Conservation (phyloP, 2,797 vertebrate species). For the Odontamblyopus rebecca region DNA sequence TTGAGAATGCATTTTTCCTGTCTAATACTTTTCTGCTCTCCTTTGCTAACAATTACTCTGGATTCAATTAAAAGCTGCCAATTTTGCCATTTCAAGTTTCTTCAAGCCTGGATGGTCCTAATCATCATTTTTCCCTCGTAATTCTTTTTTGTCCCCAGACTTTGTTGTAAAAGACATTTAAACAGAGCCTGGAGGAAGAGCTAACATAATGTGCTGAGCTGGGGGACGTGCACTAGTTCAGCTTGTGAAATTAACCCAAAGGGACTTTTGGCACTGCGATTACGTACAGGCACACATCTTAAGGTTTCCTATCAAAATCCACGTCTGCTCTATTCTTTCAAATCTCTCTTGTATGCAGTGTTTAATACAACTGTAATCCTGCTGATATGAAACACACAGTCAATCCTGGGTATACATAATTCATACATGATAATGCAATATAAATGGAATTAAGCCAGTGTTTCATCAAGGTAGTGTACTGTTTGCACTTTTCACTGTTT, state of each 20-base stretch:
- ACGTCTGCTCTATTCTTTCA: background rate
- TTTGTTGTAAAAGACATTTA: constrained; percentile 10
- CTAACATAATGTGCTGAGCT: constrained; percentile 10
- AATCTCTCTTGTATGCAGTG: background rate
- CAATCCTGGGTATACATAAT: constrained; percentile 11
- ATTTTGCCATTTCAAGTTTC: background rate
- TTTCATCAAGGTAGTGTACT: constrained; percentile 10
- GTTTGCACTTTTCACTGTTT: constrained; percentile 13
- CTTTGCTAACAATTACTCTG: background rate
- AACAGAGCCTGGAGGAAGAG: background rate
- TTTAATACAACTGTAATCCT: constrained; percentile 10
- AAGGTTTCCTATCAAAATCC: background rate
- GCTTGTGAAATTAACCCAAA: constrained; percentile 9
- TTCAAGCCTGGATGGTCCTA: background rate
- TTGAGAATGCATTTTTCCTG: background rate
- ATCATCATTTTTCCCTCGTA: background rate
- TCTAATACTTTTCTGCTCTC: background rate
- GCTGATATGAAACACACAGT: background rate
- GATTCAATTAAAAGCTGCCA: background rate
- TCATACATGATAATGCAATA: constrained; percentile 16
- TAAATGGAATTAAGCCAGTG: background rate
- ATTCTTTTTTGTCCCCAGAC: constrained; percentile 5
- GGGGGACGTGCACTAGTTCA: constrained; percentile 13
- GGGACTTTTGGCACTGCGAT: background rate
- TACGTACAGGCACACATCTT: background rate